These are phyloP conservation scores for Urocyon cinereoargenteus DNA, from an alignment of 2,797 vertebrate species.

Conservation along the genomic window DNA sequence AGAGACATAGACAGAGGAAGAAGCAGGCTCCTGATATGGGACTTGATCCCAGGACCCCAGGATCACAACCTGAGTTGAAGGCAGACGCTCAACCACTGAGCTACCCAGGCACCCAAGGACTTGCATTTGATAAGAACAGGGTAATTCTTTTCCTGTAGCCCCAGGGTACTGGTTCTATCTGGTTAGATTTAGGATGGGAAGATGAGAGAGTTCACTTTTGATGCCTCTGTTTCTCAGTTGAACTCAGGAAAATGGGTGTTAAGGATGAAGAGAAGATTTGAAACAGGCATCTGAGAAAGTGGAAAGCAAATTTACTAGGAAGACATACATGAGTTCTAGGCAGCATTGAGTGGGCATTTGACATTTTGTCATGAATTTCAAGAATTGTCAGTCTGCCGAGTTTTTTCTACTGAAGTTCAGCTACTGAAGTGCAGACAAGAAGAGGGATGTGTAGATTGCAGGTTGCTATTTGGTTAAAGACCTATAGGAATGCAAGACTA, in stretches of 20 bases:
- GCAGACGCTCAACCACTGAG: no score
- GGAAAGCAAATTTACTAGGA: constrained; percentile 58
- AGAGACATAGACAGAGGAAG: no score
- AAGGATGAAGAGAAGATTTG: not conserved
- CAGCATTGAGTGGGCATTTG: not conserved
- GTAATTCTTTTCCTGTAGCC: not conserved
- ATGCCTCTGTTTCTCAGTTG: constrained; percentile 44
- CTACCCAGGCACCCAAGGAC: no score
- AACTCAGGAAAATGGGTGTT: not conserved
- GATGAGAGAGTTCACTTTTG: not conserved
- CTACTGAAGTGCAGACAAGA: not conserved
- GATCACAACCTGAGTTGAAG: no score
- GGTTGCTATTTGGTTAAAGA: not conserved
- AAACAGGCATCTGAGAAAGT: not conserved
- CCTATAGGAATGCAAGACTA: not conserved
- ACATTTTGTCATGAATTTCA: not conserved
- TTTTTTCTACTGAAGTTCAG: not conserved
- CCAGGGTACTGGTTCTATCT: not conserved
- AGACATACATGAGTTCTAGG: not conserved
- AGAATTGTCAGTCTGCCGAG: not conserved
- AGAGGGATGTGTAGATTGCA: not conserved
- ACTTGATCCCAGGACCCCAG: no score
- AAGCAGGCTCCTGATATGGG: no score
- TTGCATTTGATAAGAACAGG: not conserved
- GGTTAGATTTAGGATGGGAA: not conserved